Evolutionary conservation across 2,888 invertebrate genomes (phyloP), one percentile per base, ranked within the genome.

Genomic region (Ctenicera cuprea): DNA sequence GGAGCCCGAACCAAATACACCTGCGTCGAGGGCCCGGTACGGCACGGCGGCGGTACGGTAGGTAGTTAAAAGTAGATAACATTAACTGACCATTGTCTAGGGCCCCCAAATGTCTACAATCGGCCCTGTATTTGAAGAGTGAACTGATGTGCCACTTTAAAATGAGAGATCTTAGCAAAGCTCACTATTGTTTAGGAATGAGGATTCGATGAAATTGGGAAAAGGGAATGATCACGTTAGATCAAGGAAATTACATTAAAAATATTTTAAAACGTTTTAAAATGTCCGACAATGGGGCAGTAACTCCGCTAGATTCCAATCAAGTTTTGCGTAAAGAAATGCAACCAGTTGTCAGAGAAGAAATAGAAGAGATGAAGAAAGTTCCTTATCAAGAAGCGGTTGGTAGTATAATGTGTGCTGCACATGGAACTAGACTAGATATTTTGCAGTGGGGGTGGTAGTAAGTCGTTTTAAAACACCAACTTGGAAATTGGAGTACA

Each of bases 141-240:
- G 18, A 59, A 30, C 48, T 72, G 22, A 3, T n/a, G n/a, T 41
- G 57, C n/a, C 14, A 48, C 18, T 18, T 72, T 57, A 68, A 75
- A 63, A 45, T 67, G 38, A 62, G 54, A 63, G 68, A 64, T n/a
- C 68, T 76, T 18, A 71, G 69, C 11, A 38, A 68, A 12, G 68
- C 63, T 14, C 62, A n/a, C 5, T 43, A 33, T 33, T 68, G 45
- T 26, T 33, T 75, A 30, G 69, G 75, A 9, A 22, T 75, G 1
- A 22, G 16, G 12, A 30, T 64, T 7, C 5, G 1, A 11, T 37
- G 65, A 48, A 43, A 61, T 54, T 9, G 14, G 12, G 8, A 38
- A 2, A 14, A 38, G 1, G 38, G 38, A 18, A 38, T 37, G 37
- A 5, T 20, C 1, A 1, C n/a, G n/a, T n/a, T 61, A 14, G 30